phyloP scores from a whole-genome alignment of 2,113 vertebrate genomes.

The Oncorhynchus kisutch region DNA sequence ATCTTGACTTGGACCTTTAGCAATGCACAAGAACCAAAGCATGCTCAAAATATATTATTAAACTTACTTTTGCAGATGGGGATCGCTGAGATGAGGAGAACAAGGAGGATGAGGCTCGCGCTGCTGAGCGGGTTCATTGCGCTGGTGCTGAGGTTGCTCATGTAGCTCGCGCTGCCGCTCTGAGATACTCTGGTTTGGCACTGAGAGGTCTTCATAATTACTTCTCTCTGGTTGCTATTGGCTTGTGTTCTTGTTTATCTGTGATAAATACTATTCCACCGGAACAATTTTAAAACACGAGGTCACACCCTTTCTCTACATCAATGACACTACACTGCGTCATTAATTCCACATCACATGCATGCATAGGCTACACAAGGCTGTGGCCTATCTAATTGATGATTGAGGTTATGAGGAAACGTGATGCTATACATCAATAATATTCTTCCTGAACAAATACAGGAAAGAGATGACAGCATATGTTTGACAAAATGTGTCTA shows the following conservation, averaged over 20 bases:
- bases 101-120: constrained; percentile 56
- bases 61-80: constrained; percentile 66
- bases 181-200: constrained; percentile 45
- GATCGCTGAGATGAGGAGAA: constrained; percentile 64
- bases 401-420: too few relatives aligned
- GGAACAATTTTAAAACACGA: constrained; percentile 59
- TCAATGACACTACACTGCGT: constrained; percentile 55
- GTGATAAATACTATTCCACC: constrained; percentile 39
- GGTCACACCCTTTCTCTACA: constrained; percentile 45
- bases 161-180: constrained; percentile 44
- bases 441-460: not conserved
- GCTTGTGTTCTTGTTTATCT: constrained; percentile 46
- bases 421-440: not conserved
- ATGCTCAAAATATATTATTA: not conserved
- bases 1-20: not conserved
- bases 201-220: constrained; percentile 55
- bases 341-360: constrained; percentile 29
- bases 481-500: too few relatives aligned
- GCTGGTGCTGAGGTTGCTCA: constrained; percentile 33
- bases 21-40: not conserved
- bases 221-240: not conserved
- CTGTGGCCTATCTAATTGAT: not conserved
- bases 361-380: not conserved
- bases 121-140: constrained; percentile 53
- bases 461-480: too few relatives aligned